phyloP scores from a whole-genome alignment of 1,140 invertebrate species.

The Telenomus remus region DNA sequence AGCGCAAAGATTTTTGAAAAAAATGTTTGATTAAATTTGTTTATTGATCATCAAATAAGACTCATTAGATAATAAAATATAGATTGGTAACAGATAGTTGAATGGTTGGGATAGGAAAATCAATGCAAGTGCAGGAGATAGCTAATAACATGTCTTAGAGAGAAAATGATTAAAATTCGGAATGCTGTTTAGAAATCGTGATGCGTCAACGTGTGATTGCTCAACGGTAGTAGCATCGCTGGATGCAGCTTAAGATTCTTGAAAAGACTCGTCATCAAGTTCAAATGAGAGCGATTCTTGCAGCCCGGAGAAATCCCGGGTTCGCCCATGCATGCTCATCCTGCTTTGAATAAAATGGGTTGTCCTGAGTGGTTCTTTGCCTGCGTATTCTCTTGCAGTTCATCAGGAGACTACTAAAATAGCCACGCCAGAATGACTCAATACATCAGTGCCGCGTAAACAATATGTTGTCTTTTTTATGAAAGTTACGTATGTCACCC shows the following conservation, averaged over 20 bases:
- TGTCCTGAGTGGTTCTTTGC: too few relatives aligned
- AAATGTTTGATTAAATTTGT: too few relatives aligned
- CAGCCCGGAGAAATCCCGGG: neutral
- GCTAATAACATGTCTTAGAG: neutral
- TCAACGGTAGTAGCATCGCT: neutral
- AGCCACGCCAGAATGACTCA: neutral
- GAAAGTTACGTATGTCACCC: neutral
- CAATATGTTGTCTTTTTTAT: neutral
- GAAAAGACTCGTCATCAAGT: neutral
- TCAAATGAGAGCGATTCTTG: too few relatives aligned
- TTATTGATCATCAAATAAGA: too few relatives aligned
- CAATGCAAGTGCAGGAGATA: neutral
- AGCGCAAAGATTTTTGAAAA: too few relatives aligned
- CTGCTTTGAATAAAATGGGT: neutral
- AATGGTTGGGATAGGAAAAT: too few relatives aligned
- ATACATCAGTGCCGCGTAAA: neutral
- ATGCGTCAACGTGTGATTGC: constrained; percentile 1
- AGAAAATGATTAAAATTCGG: neutral
- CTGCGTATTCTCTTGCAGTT: neutral
- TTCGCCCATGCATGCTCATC: neutral
- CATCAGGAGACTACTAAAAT: neutral
- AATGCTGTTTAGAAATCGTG: neutral
- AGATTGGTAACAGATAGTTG: too few relatives aligned
- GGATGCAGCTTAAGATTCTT: neutral
- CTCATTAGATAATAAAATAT: too few relatives aligned